phyloP scores from a whole-genome alignment of 2,797 vertebrate genomes.

The Phrynocephalus guinanensis region DNA sequence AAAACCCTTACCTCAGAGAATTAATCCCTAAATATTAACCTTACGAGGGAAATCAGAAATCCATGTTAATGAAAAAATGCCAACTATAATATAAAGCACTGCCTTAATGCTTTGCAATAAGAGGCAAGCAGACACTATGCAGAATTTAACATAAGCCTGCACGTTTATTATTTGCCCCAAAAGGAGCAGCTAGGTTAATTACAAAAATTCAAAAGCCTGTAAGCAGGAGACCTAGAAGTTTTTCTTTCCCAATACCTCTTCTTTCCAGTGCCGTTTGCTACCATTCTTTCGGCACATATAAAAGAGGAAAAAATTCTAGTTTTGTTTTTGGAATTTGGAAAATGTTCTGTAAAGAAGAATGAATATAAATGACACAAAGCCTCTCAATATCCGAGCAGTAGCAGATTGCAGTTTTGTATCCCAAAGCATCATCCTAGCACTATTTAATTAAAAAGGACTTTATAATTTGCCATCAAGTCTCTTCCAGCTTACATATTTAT shows the following conservation, averaged over 20 bases:
- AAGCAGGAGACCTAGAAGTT: constrained; percentile 1
- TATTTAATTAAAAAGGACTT: background rate
- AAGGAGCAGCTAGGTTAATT: constrained; percentile 26
- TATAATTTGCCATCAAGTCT: too few species aligned
- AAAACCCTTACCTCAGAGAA: background rate
- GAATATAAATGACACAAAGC: background rate
- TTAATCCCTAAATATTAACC: constrained; percentile 17
- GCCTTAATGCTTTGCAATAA: constrained; percentile 14
- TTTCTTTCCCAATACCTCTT: background rate
- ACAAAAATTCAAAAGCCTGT: constrained; percentile 20
- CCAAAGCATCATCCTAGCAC: background rate
- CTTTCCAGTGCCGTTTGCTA: background rate
- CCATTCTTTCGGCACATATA: background rate
- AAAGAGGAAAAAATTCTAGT: background rate
- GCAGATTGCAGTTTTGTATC: too few species aligned
- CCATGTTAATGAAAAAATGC: constrained; percentile 8
- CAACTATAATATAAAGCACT: background rate
- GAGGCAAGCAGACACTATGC: constrained; percentile 10
- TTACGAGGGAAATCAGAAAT: constrained; percentile 5
- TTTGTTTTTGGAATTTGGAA: background rate
- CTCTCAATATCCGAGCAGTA: background rate
- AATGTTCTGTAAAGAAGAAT: background rate
- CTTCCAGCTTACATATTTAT: too few species aligned
- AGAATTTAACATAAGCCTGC: background rate
- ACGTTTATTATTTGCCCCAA: background rate